Percentiles rank a stretch among this genome's conserved stretches.
Evolutionary conservation across 2,113 vertebrate genomes (phyloP).

Genomic region (Gnathonemus echidnorhynchus): DNA sequence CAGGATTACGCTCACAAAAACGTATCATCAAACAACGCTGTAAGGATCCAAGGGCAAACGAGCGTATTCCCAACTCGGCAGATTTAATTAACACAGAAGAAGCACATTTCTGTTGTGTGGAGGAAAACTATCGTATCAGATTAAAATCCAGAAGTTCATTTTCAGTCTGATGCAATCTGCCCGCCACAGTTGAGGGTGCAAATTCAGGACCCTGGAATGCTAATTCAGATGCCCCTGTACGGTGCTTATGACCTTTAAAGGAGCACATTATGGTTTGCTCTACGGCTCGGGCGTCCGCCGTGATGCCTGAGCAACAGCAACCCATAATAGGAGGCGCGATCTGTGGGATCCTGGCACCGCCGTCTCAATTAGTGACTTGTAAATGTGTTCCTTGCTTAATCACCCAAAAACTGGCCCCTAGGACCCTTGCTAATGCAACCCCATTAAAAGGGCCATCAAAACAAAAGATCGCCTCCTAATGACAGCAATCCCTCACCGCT

Average conservation of each 20-base stretch:
- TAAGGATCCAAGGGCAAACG: conserved; percentile 29
- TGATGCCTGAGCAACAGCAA: conserved; percentile 34
- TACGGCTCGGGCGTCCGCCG: background rate
- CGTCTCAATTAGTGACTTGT: conserved; percentile 35
- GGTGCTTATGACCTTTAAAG: conserved; percentile 29
- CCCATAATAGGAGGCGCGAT: conserved; percentile 49
- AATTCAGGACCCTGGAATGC: conserved; percentile 16
- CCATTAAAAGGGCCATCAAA: conserved; percentile 36
- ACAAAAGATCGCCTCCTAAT: conserved; percentile 34
- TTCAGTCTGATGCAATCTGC: conserved; percentile 32
- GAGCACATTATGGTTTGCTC: conserved; percentile 22
- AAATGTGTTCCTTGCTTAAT: conserved; percentile 44
- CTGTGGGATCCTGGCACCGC: conserved; percentile 9
- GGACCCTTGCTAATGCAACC: conserved; percentile 26
- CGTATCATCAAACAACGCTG: conserved; percentile 17
- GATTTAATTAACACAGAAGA: conserved; percentile 53
- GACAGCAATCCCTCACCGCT: conserved; percentile 31
- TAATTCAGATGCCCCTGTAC: conserved; percentile 18
- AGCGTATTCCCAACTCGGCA: conserved; percentile 54
- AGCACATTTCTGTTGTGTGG: conserved; percentile 37
- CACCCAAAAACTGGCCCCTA: conserved; percentile 23
- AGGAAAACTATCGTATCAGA: conserved; percentile 32
- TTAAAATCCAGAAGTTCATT: conserved; percentile 36
- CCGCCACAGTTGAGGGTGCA: conserved; percentile 39
- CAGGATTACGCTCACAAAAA: conserved; percentile 55